Evolutionary conservation across 2,797 vertebrate species (phyloP).

Genomic region (Vespertilio murinus): DNA sequence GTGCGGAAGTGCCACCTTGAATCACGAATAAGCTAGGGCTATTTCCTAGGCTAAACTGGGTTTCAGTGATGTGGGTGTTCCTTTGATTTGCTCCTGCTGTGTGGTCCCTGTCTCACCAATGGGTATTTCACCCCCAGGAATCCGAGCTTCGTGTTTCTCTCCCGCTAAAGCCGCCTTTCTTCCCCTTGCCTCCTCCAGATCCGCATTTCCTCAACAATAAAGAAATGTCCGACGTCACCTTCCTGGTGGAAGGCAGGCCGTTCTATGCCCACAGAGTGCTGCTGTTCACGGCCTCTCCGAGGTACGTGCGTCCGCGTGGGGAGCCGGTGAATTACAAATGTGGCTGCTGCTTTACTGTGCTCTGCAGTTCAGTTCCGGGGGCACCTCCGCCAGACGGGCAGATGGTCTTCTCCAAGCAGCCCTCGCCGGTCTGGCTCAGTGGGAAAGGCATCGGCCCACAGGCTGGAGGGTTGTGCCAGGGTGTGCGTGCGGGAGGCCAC

Average conservation of each 20-base stretch:
- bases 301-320: slow-evolving; percentile 75
- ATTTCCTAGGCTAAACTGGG: rapidly evolving
- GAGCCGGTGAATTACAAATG: neutral
- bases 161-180: neutral
- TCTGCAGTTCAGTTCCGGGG: neutral
- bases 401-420: neutral
- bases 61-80: neutral
- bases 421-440: too few relatives aligned
- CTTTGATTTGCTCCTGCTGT: neutral
- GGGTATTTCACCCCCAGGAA: slow-evolving; percentile 19
- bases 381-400: neutral
- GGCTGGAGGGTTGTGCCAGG: too few relatives aligned
- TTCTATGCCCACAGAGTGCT: slow-evolving; percentile 90
- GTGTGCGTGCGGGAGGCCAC: too few relatives aligned
- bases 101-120: neutral
- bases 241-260: slow-evolving; percentile 89
- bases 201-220: slow-evolving; percentile 91
- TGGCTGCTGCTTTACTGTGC: neutral
- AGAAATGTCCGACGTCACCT: slow-evolving; percentile 91
- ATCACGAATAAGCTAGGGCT: neutral
- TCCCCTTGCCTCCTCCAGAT: slow-evolving; percentile 80
- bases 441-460: too few relatives aligned
- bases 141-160: neutral
- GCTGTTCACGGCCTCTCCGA: slow-evolving; percentile 88
- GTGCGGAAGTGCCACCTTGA: neutral